Base-by-base conservation (phyloP, 2,797 vertebrate genomes). In the Ctenopoma kingsleyae region DNA sequence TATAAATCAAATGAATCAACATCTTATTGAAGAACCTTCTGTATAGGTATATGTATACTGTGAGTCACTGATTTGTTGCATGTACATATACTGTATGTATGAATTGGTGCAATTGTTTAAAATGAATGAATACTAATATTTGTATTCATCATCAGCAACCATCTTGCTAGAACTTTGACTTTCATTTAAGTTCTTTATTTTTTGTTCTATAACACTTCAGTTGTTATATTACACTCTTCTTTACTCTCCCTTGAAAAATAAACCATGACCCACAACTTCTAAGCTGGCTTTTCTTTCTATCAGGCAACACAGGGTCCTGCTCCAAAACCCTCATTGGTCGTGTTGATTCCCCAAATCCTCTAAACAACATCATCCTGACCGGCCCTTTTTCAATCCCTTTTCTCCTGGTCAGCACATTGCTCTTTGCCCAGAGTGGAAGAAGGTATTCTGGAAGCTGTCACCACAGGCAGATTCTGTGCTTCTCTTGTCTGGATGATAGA, bases 401-500 rank as follows among this genome's bases (percentile, higher is more conserved):
- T 49, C 49, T 68, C 71, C 55, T 22, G 80, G 86, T 93, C 90
- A 92, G 91, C 91, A 91, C 88, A 84, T 91, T 89, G 84, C 85
- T 80, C 76, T 80, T 68, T 78, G 79, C 72, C 83, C 80, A 46
- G 59, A 70, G 81, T 80, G 84, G 87, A 91, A 82, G 86, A 87
- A 89, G 83, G 80, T 89, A 83, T 93, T 85, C 87, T 87, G 71
- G 76, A 15, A 32, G 80, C 91, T 89, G 89, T 91, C 90, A 87
- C 80, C 67, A 48, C 74, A 86, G 89, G 91, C 89, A 77, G 81
- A 86, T 91, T 84, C 82, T 90, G 80, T 83, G 75, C 87, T 82
- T 70, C 83, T 82, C 74, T 92, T 92, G 92, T 92, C 90, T 61
- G 61, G 70, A 91, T 94, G 94, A 95, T 94, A 88, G 91, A 95